Percentiles rank a stretch among this genome's conserved stretches.
Conservation (phyloP, 2,797 vertebrate species). For the Acanthurus lineatus region DNA sequence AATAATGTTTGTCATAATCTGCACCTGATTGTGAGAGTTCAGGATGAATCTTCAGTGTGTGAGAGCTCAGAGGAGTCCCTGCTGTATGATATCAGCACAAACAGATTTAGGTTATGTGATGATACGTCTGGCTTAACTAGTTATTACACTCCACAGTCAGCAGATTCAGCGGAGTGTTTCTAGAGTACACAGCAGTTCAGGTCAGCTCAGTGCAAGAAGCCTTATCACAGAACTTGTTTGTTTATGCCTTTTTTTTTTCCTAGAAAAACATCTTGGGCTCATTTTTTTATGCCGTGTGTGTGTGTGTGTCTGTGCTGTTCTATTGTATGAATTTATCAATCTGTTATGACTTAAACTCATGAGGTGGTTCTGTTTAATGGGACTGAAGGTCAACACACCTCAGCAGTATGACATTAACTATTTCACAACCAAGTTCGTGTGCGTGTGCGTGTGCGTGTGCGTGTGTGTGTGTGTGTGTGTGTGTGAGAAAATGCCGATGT, state of each 20-base stretch:
- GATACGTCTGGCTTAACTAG: no score
- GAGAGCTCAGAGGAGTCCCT: no score
- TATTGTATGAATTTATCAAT: no score
- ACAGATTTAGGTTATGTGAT: no score
- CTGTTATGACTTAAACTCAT: background rate
- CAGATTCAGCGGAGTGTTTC: no score
- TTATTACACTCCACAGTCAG: no score
- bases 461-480: background rate
- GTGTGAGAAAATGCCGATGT: background rate
- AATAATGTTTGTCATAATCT: no score
- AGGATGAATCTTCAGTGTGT: no score
- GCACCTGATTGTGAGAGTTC: no score
- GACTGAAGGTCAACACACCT: conserved; percentile 12
- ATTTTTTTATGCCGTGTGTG: no score
- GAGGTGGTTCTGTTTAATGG: background rate
- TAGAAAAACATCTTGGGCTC: no score
- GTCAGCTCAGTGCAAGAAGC: background rate
- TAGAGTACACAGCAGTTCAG: conserved; percentile 17
- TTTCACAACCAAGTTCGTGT: background rate
- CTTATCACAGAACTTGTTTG: conserved; percentile 20
- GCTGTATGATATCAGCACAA: no score
- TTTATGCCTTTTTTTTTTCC: background rate
- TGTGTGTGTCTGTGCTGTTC: background rate
- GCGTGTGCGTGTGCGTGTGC: background rate
- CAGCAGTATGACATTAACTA: background rate